Evolutionary conservation across 2,888 invertebrate genomes (phyloP).

Genomic region (Sesia apiformis): DNA sequence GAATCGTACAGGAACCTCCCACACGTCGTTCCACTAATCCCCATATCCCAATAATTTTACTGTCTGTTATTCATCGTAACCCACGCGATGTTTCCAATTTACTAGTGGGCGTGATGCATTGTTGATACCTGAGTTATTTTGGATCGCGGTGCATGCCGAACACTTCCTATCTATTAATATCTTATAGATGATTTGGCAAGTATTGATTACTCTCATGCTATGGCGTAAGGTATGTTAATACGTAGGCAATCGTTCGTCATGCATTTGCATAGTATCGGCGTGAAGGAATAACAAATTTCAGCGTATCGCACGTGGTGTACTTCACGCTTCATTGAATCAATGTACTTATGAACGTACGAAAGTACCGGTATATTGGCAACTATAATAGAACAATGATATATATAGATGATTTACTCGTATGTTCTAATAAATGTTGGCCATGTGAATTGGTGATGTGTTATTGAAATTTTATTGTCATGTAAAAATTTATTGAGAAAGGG

Average conservation of each 20-base stretch:
- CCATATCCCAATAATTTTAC: no score
- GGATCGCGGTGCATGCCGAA: neutral
- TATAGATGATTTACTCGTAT: no score
- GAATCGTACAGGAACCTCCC: no score
- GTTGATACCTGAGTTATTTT: slow-evolving; percentile 19
- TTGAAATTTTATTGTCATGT: no score
- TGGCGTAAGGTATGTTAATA: neutral
- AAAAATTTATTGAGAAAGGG: no score
- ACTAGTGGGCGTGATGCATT: slow-evolving; percentile 15
- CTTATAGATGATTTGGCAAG: neutral
- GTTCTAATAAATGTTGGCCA: no score
- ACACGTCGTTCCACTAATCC: no score
- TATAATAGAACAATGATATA: no score
- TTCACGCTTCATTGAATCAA: neutral
- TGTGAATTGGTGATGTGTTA: no score
- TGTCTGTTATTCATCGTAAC: no score
- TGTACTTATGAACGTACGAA: neutral
- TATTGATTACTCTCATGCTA: neutral
- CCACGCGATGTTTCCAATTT: no score
- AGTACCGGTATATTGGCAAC: no score
- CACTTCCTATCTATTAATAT: neutral
- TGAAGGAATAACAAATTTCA: neutral
- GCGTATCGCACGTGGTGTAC: neutral
- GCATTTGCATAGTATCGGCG: neutral
- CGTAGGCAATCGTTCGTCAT: neutral